Evolutionary conservation across 2,888 invertebrate genomes (phyloP), one percentile per base, ranked within the genome.

Genomic region (Drepana falcataria): DNA sequence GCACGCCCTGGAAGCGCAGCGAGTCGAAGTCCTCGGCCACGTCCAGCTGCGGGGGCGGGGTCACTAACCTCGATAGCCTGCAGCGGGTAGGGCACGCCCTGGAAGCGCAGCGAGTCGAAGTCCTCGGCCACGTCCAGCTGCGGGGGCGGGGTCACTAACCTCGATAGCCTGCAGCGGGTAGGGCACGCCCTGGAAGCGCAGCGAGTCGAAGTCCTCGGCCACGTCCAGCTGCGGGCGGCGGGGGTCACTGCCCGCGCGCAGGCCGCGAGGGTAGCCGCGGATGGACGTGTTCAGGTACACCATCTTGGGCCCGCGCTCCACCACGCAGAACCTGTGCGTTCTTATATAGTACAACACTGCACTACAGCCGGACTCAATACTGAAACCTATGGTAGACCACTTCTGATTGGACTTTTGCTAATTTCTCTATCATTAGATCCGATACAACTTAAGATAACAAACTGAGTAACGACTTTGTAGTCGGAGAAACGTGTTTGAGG

Each of bases 231-330:
- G 91, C 0, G 96, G 96, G 66, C 93, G 93, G 56, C 95, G 93
- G 0, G 96, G 95, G 89, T 97, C 96, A 44, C 93, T 89, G 3
- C 97, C 98, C 2, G 96, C 95, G 53, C 96, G 93, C 48, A 98
- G 89, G 0, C 97, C 97, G 69, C 94, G 93, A 0, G 97, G 96
- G 80, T 97, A 95, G 0, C 97, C 97, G 57, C 98, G 93, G 69
- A 96, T 95, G 3, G 92, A 91, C 35, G 95, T 94, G 85, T 98
- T 98, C 74, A 97, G 93, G 83, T 97, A 97, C 70, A 97, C 80
- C 87, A 97, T 93, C 81, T 96, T 96, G 1, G 95, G 89, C 34
- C 94, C 94, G 3, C 66, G 79, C 65, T 85, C 85, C 44, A 88
- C 70, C 54, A 87, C 59, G 21, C 71, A 61, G 70, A 84, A 86